These are phyloP conservation scores for Phyllostomus discolor DNA, from an alignment of 2,113 vertebrate species.

Conservation along the genomic window DNA sequence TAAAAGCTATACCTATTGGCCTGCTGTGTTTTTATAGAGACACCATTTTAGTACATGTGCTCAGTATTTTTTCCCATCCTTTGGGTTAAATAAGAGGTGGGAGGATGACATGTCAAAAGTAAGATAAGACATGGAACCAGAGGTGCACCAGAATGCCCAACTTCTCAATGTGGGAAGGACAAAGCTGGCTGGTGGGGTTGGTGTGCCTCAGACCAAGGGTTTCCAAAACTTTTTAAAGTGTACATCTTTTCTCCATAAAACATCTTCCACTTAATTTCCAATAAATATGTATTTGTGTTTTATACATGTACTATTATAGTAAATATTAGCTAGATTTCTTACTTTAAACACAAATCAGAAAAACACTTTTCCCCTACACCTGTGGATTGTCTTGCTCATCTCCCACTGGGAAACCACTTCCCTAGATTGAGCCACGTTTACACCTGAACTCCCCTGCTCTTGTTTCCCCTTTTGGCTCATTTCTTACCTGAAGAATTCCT, in stretches of 20 bases:
- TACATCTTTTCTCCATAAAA: background rate
- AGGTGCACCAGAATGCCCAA: background rate
- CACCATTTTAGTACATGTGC: background rate
- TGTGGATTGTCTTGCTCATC: background rate
- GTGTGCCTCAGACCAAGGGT: background rate
- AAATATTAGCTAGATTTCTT: background rate
- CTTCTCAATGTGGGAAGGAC: background rate
- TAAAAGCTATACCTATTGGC: constrained; percentile 58
- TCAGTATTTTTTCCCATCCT: background rate
- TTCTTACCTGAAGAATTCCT: background rate
- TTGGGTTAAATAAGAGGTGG: background rate
- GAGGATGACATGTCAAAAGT: background rate
- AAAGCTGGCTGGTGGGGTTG: background rate
- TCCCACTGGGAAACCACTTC: background rate
- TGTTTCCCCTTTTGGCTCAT: background rate
- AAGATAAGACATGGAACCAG: background rate
- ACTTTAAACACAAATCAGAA: background rate
- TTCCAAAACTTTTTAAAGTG: background rate
- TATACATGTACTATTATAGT: background rate
- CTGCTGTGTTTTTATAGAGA: constrained; percentile 57
- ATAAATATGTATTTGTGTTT: constrained; percentile 39
- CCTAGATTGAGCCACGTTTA: background rate
- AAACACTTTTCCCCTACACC: background rate
- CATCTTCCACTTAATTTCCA: constrained; percentile 27
- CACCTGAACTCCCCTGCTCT: background rate